Percentiles rank a stretch among this genome's conserved stretches.
phyloP scores from a whole-genome alignment of 2,797 vertebrate species.

The Phoeniculus purpureus region DNA sequence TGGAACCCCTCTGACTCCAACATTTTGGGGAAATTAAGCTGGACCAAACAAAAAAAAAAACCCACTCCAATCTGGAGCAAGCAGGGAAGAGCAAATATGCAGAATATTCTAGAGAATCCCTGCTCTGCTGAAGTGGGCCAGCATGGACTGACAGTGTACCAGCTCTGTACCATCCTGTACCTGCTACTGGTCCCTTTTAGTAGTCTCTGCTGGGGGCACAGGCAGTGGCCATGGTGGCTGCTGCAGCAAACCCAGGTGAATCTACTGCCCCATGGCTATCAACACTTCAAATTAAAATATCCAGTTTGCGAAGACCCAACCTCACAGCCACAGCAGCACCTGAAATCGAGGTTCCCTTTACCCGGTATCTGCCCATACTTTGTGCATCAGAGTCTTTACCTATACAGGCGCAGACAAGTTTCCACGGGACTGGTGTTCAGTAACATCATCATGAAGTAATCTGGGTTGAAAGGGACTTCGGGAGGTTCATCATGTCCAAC shows the following conservation, averaged over 20 bases:
- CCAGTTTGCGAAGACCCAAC: not conserved
- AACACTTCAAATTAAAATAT: not conserved
- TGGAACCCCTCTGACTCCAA: not conserved
- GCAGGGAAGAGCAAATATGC: not conserved
- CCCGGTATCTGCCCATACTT: not conserved
- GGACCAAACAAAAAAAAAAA: not conserved
- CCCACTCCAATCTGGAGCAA: not conserved
- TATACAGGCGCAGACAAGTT: not conserved
- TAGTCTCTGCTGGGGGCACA: not conserved
- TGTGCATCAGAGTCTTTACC: not conserved
- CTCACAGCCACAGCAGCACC: not conserved
- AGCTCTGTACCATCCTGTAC: not conserved
- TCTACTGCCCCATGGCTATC: not conserved
- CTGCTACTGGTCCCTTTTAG: not conserved
- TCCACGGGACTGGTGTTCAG: not conserved
- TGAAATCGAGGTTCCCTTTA: not conserved
- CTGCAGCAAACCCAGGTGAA: not conserved
- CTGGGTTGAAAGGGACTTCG: not conserved
- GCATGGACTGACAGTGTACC: not conserved
- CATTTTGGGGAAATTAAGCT: not conserved
- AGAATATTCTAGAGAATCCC: not conserved
- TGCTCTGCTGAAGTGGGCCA: not conserved
- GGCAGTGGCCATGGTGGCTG: not conserved
- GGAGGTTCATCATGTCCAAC: not conserved
- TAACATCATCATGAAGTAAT: not conserved